Conservation (phyloP, 2,113 vertebrate genomes). For the Dolichallabes microphthalmus region DNA sequence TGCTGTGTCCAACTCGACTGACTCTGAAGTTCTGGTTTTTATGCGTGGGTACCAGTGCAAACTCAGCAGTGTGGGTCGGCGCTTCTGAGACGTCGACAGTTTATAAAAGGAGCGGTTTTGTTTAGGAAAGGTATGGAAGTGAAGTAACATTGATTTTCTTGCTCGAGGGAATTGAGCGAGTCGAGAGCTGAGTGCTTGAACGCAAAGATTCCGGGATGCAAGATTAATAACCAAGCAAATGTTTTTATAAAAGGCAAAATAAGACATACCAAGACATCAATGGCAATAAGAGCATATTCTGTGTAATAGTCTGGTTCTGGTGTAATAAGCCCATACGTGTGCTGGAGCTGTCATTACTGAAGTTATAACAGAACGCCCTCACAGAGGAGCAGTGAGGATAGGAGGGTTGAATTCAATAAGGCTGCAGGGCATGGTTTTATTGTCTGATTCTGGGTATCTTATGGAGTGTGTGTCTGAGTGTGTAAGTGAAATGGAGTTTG, state of each 20-base stretch:
- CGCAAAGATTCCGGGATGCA: slow-evolving; percentile 19
- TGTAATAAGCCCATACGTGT: slow-evolving; percentile 37
- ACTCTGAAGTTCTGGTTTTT: slow-evolving; percentile 4
- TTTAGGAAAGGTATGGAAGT: not conserved
- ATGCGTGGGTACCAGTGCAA: slow-evolving; percentile 20
- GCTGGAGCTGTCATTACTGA: slow-evolving; percentile 23
- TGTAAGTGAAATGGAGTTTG: slow-evolving; percentile 35
- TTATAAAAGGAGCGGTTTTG: slow-evolving; percentile 27
- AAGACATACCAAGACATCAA: slow-evolving; percentile 14
- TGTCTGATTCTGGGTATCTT: slow-evolving; percentile 40
- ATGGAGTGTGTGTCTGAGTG: slow-evolving; percentile 31
- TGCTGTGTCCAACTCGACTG: slow-evolving; percentile 20
- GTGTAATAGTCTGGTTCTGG: slow-evolving; percentile 32
- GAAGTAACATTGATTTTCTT: slow-evolving; percentile 16
- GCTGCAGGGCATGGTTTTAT: slow-evolving; percentile 47
- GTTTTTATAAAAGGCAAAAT: slow-evolving; percentile 35
- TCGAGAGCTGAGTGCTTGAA: slow-evolving; percentile 7
- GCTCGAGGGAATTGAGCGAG: slow-evolving; percentile 22
- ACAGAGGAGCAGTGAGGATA: slow-evolving; percentile 12
- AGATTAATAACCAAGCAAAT: slow-evolving; percentile 38
- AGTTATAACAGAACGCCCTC: slow-evolving; percentile 29
- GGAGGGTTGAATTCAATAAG: slow-evolving; percentile 46
- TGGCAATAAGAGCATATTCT: slow-evolving; percentile 27
- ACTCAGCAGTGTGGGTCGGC: slow-evolving; percentile 18
- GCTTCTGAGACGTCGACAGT: slow-evolving; percentile 7